Conservation (phyloP, 2,797 vertebrate species). For the Glossophaga mutica region DNA sequence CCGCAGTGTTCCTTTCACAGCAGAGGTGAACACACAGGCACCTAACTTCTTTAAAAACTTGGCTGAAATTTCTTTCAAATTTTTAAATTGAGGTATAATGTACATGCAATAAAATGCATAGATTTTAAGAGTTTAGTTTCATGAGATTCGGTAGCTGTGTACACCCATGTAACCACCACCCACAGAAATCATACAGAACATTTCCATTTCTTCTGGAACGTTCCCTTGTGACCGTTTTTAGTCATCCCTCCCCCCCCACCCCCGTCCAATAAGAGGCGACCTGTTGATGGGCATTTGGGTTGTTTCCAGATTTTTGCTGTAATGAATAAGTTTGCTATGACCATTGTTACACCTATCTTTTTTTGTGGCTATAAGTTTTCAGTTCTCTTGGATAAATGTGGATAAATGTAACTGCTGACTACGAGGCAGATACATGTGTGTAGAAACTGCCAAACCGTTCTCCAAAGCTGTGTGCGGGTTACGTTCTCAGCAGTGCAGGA, state of each 20-base stretch:
- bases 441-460: not conserved
- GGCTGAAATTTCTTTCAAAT: not conserved
- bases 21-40: not conserved
- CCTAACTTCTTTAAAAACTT: not conserved
- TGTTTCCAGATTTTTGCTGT: not conserved
- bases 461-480: not conserved
- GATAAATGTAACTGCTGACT: not conserved
- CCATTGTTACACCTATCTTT: not conserved
- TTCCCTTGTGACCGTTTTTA: not conserved
- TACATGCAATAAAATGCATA: not conserved
- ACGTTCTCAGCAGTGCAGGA: not conserved
- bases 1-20: not conserved
- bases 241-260: not conserved
- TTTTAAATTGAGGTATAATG: not conserved
- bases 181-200: not conserved
- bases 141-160: not conserved
- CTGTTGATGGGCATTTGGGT: not conserved
- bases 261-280: not conserved
- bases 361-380: not conserved
- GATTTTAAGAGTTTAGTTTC: not conserved
- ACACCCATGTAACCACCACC: not conserved
- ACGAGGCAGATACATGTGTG: not conserved
- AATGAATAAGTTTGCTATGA: not conserved
- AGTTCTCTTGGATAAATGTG: not conserved
- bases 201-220: not conserved